Percentiles rank a stretch among this genome's conserved stretches.
Evolutionary conservation across 2,888 invertebrate species (phyloP).

Genomic region (Oscheius myriophilus): DNA sequence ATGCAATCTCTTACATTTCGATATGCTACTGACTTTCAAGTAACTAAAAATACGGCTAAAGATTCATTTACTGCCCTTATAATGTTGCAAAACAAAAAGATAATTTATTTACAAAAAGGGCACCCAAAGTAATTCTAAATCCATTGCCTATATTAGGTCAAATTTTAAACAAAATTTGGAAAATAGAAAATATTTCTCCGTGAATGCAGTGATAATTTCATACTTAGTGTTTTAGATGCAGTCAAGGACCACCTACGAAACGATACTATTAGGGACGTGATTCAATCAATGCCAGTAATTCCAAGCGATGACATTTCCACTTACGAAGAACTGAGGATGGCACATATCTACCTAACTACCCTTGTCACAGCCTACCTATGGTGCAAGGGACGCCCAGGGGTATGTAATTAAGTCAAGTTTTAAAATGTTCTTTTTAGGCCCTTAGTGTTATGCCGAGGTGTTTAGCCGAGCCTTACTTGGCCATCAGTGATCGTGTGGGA

Average conservation of each 20-base stretch:
- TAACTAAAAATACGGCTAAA: too few relatives aligned
- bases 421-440: slow-evolving; percentile 14
- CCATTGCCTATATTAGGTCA: too few relatives aligned
- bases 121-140: too few relatives aligned
- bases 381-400: slow-evolving; percentile 27
- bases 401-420: not conserved
- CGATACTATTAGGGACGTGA: slow-evolving; percentile 7
- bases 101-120: too few relatives aligned
- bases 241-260: slow-evolving; percentile 10
- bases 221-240: slow-evolving; percentile 24
- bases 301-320: slow-evolving; percentile 22
- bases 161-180: too few relatives aligned
- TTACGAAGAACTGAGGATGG: slow-evolving; percentile 31
- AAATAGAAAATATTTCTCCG: too few relatives aligned
- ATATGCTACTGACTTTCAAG: too few relatives aligned
- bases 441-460: slow-evolving; percentile 27
- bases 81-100: too few relatives aligned
- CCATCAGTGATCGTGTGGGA: slow-evolving; percentile 25
- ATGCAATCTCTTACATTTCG: too few relatives aligned
- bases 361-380: slow-evolving; percentile 31
- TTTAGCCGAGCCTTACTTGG: slow-evolving; percentile 27
- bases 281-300: slow-evolving; percentile 13
- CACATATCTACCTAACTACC: slow-evolving; percentile 31
- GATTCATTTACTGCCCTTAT: too few relatives aligned
- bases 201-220: too few relatives aligned